A percentile compares a stretch with the other conserved stretches of the same genome.
These are phyloP conservation scores for Serrognathus titanus DNA, from an alignment of 2,888 invertebrate species.

Conservation along the genomic window DNA sequence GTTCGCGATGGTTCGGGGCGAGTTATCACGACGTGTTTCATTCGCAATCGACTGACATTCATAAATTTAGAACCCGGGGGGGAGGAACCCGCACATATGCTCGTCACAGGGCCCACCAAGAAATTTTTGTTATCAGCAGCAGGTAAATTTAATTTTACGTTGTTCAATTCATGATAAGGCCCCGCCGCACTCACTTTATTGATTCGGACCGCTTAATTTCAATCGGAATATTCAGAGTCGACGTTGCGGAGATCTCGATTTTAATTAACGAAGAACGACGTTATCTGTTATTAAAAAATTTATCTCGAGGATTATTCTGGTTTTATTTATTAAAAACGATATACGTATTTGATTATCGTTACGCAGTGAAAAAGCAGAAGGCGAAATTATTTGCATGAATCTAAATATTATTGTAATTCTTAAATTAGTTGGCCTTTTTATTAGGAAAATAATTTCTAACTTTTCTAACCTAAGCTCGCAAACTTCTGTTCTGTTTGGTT, in stretches of 20 bases:
- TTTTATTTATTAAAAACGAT: too few relatives aligned
- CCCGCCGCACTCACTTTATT: not conserved
- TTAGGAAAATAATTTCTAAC: too few relatives aligned
- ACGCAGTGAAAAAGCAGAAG: too few relatives aligned
- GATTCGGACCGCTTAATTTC: not conserved
- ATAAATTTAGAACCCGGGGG: conserved; percentile 10
- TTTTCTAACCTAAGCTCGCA: too few relatives aligned
- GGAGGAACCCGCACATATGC: conserved; percentile 16
- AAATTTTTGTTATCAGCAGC: not conserved
- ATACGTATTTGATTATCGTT: too few relatives aligned
- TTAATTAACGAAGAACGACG: too few relatives aligned
- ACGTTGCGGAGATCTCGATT: not conserved
- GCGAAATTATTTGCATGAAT: too few relatives aligned
- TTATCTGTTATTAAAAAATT: too few relatives aligned
- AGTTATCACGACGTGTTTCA: not conserved
- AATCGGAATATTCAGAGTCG: not conserved
- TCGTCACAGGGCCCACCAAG: not conserved
- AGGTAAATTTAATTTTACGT: not conserved
- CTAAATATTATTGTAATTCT: too few relatives aligned
- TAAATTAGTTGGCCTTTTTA: too few relatives aligned
- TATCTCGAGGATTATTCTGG: too few relatives aligned
- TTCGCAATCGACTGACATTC: conserved; percentile 4
- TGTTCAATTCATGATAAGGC: not conserved
- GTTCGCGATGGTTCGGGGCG: conserved; percentile 15
- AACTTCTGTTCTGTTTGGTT: too few relatives aligned